phyloP scores from a whole-genome alignment of 1,140 invertebrate genomes.

The Yoshiicerus persimilis region DNA sequence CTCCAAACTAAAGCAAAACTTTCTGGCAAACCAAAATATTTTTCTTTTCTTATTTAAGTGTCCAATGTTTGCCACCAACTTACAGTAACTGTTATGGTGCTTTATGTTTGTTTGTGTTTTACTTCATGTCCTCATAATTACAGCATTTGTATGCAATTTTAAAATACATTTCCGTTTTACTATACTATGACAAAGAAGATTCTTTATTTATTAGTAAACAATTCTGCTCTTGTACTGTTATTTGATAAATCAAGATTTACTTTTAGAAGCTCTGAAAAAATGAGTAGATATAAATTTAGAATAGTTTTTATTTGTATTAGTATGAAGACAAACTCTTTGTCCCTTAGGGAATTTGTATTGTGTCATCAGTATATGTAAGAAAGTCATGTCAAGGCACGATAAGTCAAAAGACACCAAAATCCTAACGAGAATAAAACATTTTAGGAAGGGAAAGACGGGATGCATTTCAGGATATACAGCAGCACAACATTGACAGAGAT shows the following conservation, averaged over 20 bases:
- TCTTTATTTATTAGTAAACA: too few species aligned
- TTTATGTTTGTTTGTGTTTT: slow-evolving; percentile 5
- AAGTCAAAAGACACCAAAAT: background rate
- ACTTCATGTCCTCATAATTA: background rate
- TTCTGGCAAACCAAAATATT: background rate
- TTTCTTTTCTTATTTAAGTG: background rate
- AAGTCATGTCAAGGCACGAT: background rate
- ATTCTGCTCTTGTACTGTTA: background rate
- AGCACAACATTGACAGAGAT: background rate
- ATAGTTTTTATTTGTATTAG: background rate
- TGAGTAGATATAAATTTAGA: background rate
- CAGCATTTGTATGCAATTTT: background rate
- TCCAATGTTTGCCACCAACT: background rate
- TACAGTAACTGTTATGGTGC: background rate
- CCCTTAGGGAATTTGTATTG: background rate
- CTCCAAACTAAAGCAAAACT: background rate
- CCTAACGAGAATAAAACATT: background rate
- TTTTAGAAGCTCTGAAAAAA: background rate
- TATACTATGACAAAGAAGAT: too few species aligned
- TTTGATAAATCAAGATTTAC: background rate
- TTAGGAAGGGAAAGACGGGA: background rate
- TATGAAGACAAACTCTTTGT: background rate
- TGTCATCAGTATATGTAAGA: background rate
- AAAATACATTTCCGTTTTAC: background rate
- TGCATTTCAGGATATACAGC: background rate